A percentile compares a stretch with the other conserved stretches of the same genome.
Evolutionary conservation across 1,140 invertebrate genomes (phyloP).

Genomic region (Probaryconus sp.): DNA sequence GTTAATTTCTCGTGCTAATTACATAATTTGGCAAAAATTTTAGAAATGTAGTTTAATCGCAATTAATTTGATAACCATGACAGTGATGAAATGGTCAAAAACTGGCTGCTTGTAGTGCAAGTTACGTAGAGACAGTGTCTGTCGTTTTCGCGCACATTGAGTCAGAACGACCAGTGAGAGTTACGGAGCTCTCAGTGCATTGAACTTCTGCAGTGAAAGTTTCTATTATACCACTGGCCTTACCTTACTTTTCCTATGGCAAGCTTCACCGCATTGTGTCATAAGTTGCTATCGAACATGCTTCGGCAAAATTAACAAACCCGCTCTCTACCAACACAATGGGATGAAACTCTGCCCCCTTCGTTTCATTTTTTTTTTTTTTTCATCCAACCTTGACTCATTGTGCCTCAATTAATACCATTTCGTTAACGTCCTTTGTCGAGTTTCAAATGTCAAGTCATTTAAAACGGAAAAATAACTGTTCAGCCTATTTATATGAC

Average conservation of each 20-base stretch:
- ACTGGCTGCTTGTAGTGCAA: constrained; percentile 40
- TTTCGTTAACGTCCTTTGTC: no score
- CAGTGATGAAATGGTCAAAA: constrained; percentile 38
- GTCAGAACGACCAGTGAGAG: constrained; percentile 74
- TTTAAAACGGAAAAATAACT: not conserved
- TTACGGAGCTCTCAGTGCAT: constrained; percentile 70
- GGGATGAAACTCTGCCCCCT: not conserved
- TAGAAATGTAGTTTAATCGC: no score
- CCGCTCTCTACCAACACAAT: constrained; percentile 3
- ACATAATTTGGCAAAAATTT: no score
- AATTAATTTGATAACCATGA: constrained; percentile 10
- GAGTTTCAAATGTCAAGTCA: no score
- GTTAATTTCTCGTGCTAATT: no score
- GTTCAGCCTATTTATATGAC: not conserved
- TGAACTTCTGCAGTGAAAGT: constrained; percentile 79
- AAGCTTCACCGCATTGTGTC: constrained; percentile 75
- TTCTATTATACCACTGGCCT: constrained; percentile 79
- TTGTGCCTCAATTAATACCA: not conserved
- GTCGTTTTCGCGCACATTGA: constrained; percentile 59
- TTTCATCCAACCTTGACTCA: not conserved
- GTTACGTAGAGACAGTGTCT: constrained; percentile 45
- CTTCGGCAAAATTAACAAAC: constrained; percentile 22
- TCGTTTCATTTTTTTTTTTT: no score
- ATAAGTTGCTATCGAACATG: constrained; percentile 64
- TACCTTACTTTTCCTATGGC: constrained; percentile 78